These are phyloP conservation scores for Nothobranchius furzeri DNA, from an alignment of 2,113 vertebrate genomes.

Conservation along the genomic window DNA sequence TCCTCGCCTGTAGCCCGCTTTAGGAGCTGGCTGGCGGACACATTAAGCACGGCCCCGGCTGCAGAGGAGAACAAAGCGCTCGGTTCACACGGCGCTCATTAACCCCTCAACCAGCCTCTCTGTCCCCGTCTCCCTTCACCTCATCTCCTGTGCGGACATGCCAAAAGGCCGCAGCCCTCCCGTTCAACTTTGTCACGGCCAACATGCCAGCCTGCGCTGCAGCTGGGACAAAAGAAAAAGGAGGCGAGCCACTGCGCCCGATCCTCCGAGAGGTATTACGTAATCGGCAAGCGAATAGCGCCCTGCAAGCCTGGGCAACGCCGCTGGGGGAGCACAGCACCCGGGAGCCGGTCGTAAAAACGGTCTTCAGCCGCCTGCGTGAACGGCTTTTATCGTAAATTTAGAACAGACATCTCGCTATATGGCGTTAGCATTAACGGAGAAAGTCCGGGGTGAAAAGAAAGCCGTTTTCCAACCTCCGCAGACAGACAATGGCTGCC, in stretches of 20 bases:
- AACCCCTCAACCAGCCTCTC: too few relatives aligned
- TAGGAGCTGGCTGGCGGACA: too few relatives aligned
- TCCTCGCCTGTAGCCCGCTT: too few relatives aligned
- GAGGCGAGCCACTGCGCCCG: slow-evolving; percentile 65
- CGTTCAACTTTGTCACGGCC: neutral
- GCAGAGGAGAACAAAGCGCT: too few relatives aligned
- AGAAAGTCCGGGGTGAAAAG: neutral
- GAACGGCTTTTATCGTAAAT: slow-evolving; percentile 9
- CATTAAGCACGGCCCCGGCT: too few relatives aligned
- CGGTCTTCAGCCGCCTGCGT: slow-evolving; percentile 34
- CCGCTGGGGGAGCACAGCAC: slow-evolving; percentile 64
- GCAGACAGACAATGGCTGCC: slow-evolving; percentile 63
- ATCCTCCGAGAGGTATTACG: slow-evolving; percentile 74
- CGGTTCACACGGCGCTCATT: too few relatives aligned
- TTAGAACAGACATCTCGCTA: neutral
- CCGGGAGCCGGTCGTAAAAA: slow-evolving; percentile 31
- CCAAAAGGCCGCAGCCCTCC: too few relatives aligned
- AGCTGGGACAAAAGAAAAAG: slow-evolving; percentile 67
- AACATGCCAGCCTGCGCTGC: neutral
- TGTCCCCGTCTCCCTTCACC: too few relatives aligned
- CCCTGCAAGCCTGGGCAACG: slow-evolving; percentile 67
- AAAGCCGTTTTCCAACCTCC: slow-evolving; percentile 5
- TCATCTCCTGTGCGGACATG: too few relatives aligned
- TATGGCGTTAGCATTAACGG: neutral
- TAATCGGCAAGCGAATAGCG: slow-evolving; percentile 77